phyloP scores from a whole-genome alignment of 2,888 invertebrate genomes.

The Fragum sueziense region DNA sequence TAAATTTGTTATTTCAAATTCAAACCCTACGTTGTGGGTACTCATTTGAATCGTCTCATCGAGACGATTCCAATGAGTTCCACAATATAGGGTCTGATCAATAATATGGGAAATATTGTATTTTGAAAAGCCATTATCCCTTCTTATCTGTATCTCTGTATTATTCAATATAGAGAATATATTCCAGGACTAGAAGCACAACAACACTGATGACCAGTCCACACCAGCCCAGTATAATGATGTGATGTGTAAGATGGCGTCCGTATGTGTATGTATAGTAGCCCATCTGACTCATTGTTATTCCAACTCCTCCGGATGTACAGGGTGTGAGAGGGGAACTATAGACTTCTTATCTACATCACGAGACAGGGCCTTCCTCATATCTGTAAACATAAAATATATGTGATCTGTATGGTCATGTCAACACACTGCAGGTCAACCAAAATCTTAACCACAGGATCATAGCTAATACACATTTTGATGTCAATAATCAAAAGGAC shows the following conservation, averaged over 20 bases:
- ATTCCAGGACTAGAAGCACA: constrained; percentile 3
- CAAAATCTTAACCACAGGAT: no score
- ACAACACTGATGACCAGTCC: constrained; percentile 3
- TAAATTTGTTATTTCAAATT: no score
- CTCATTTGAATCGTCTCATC: no score
- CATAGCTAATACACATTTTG: no score
- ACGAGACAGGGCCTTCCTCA: constrained; percentile 98
- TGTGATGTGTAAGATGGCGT: constrained; percentile 33
- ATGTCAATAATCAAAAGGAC: background rate
- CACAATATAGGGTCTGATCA: background rate
- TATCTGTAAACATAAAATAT: constrained; percentile 88
- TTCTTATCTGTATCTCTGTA: no score
- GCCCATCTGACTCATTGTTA: constrained; percentile 75
- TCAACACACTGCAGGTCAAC: no score
- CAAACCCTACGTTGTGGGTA: no score
- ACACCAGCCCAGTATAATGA: constrained; percentile 18
- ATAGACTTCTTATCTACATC: constrained; percentile 96
- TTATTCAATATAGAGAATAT: background rate
- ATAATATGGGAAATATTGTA: background rate
- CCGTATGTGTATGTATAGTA: constrained; percentile 61
- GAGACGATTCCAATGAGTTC: no score
- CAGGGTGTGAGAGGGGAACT: constrained; percentile 96
- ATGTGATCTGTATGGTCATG: no score
- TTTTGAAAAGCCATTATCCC: no score
- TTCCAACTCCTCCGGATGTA: constrained; percentile 96